Base-by-base conservation (phyloP, 2,113 vertebrate genomes). In the Mugil cephalus region DNA sequence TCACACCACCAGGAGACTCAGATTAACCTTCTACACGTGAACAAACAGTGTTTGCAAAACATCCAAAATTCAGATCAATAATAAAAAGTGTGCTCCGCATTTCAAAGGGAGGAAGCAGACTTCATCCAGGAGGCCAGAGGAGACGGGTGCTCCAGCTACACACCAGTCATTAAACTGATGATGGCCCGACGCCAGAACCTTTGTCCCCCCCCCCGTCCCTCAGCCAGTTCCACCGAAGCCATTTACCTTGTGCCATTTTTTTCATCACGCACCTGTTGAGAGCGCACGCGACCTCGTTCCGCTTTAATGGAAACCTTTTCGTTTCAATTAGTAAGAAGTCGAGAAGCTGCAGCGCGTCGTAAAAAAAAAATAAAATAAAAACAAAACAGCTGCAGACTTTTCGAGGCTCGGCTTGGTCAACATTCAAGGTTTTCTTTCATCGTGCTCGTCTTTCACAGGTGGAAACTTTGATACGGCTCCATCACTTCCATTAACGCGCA, bases 401-500 rank as follows among this genome's bases (percentile, higher is more conserved):
- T 1, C 35, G 15, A 19, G 24, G 21, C 36, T 55, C 39, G 30
- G 18, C 40, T 30, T 51, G 14, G 12, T 62, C 60, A 55, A n/a
- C 55, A 1, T 63, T 75, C 66, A 43, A 61, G 39, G 58, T 50
- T 74, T 64, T 56, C 40, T 56, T 79, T 59, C 4, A 12, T 4
- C 43, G 43, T 43, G 0, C 19, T 71, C 61, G 54, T 70, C 42
- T 72, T 42, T 13, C 18, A 2, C 30, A 63, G 38, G 42, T 19
- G 52, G 43, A 62, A 56, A 42, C 62, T 55, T 85, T 80, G 79
- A 88, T 42, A 38, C 60, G 24, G 58, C 53, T 81, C 85, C 80
- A 80, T 76, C 75, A 43, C 10, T 54, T 19, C 68, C 62, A 80
- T 84, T 78, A 83, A 56, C 73, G 75, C 13, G 43, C 53, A 65